A percentile compares a stretch with the other conserved stretches of the same genome.
These are phyloP conservation scores for Polydrusus tereticollis DNA, from an alignment of 2,888 invertebrate species.

Conservation along the genomic window DNA sequence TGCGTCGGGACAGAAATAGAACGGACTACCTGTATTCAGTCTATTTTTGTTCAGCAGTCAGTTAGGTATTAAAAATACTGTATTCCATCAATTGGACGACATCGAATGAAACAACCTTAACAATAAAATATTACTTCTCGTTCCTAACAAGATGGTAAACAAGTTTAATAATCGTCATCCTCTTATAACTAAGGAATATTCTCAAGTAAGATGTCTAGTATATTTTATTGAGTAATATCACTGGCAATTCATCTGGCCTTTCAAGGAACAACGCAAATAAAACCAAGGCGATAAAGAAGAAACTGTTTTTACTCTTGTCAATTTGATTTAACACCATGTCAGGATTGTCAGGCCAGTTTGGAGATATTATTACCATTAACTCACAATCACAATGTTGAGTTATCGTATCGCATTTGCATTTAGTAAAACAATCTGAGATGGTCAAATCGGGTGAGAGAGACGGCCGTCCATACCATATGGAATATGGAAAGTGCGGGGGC, in stretches of 20 bases:
- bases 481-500: no score
- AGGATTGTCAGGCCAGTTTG: no score
- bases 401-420: no score
- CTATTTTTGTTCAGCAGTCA: no score
- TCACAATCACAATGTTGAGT: no score
- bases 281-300: no score
- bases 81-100: background rate
- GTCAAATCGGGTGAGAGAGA: background rate
- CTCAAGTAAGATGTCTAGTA: conserved; percentile 6
- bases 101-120: conserved; percentile 6
- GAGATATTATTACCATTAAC: no score
- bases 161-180: background rate
- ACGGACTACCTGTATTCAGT: background rate
- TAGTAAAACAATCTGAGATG: background rate
- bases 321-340: no score
- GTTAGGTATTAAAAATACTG: no score
- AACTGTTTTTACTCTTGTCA: no score
- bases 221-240: conserved; percentile 12
- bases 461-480: background rate
- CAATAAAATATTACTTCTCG: background rate
- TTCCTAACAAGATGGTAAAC: conserved; percentile 15
- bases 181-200: background rate
- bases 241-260: background rate
- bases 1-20: background rate
- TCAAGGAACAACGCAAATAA: background rate